Conservation (phyloP, 2,113 vertebrate species). For the Benitochromis conjunctus region DNA sequence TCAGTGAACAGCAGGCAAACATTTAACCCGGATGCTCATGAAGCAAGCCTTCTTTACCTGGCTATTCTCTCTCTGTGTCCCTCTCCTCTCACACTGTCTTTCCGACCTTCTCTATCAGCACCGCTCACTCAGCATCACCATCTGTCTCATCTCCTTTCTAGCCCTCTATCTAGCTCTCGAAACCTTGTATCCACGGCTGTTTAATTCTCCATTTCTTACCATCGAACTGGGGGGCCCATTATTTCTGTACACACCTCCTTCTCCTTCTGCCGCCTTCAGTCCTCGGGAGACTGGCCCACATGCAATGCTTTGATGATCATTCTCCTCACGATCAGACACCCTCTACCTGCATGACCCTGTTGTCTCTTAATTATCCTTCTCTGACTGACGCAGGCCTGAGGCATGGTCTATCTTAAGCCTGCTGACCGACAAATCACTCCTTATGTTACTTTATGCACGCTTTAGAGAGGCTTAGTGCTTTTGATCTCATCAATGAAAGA, state of each 20-base stretch:
- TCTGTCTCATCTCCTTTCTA: constrained; percentile 46
- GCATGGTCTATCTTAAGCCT: constrained; percentile 38
- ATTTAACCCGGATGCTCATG: constrained; percentile 41
- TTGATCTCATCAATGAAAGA: constrained; percentile 37
- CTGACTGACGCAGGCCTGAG: constrained; percentile 32
- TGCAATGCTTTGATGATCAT: constrained; percentile 56
- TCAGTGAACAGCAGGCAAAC: constrained; percentile 59
- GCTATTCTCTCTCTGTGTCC: not conserved
- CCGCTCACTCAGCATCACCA: constrained; percentile 47
- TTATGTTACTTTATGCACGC: constrained; percentile 29
- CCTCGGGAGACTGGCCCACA: constrained; percentile 38
- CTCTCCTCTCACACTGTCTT: not conserved
- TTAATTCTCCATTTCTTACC: not conserved
- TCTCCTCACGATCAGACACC: constrained; percentile 34
- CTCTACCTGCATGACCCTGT: constrained; percentile 48
- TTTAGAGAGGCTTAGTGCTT: constrained; percentile 34
- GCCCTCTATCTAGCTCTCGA: not conserved
- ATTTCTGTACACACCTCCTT: not conserved
- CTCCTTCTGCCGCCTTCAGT: not conserved
- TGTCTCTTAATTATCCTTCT: constrained; percentile 57
- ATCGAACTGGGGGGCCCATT: constrained; percentile 17
- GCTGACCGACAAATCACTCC: constrained; percentile 36
- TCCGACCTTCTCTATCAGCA: constrained; percentile 21
- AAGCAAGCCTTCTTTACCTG: not conserved
- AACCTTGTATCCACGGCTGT: constrained; percentile 6